These are phyloP conservation scores for Pseudomyrmex concolor DNA, from an alignment of 1,140 invertebrate genomes.

Conservation along the genomic window DNA sequence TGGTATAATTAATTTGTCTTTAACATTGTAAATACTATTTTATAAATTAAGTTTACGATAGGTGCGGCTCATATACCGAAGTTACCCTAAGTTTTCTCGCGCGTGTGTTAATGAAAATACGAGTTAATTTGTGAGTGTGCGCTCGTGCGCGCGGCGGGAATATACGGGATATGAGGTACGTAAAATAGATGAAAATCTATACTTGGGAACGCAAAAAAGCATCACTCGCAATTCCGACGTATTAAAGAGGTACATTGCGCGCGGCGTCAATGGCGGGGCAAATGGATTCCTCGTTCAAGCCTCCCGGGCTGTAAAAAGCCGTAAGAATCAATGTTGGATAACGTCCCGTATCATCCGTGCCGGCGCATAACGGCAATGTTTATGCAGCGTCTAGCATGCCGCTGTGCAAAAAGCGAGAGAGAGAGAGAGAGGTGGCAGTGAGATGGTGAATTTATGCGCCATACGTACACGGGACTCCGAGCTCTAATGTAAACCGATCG, in stretches of 20 bases:
- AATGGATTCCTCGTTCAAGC: constrained; percentile 10
- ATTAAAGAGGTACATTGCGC: constrained; percentile 11
- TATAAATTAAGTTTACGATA: no score
- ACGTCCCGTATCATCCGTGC: constrained; percentile 28
- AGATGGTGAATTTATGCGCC: constrained; percentile 61
- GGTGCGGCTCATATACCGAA: no score
- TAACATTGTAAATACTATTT: no score
- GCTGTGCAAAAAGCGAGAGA: not conserved
- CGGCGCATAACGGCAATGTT: constrained; percentile 33
- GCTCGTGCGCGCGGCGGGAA: not conserved
- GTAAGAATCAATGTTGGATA: constrained; percentile 53
- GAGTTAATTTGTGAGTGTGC: not conserved
- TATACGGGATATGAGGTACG: not conserved
- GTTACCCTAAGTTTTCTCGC: not conserved
- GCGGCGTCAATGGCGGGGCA: constrained; percentile 6
- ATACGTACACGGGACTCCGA: constrained; percentile 27
- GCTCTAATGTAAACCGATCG: constrained; percentile 68
- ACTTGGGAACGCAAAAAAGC: constrained; percentile 2
- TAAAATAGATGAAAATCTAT: constrained; percentile 34
- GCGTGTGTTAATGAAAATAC: constrained; percentile 37
- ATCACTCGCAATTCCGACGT: constrained; percentile 19
- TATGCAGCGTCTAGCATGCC: constrained; percentile 32
- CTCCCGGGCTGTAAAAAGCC: constrained; percentile 28
- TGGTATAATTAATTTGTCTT: no score
- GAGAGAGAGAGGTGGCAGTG: not conserved